Evolutionary conservation across 2,113 vertebrate genomes (phyloP).

Genomic region (Charina bottae): DNA sequence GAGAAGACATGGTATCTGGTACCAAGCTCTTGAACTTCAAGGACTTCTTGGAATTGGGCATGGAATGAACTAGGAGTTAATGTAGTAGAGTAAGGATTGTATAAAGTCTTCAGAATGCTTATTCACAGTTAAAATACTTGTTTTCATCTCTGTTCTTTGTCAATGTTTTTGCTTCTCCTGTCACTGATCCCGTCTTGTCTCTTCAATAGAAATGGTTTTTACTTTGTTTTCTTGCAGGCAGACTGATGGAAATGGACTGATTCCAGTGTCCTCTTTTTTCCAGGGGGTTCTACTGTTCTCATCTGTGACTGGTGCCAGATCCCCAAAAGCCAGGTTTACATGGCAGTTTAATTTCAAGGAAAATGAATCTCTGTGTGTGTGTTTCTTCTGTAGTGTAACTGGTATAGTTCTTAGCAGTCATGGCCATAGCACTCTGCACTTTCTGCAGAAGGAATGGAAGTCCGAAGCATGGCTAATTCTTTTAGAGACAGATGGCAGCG

Average conservation of each 20-base stretch:
- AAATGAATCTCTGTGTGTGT: conserved; percentile 19
- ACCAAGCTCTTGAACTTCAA: not conserved
- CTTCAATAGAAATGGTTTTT: not conserved
- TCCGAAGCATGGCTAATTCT: conserved; percentile 21
- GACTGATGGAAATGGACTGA: not conserved
- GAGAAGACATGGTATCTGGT: not conserved
- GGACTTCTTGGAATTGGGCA: not conserved
- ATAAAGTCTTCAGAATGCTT: not conserved
- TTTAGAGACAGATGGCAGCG: not conserved
- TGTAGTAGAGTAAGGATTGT: not conserved
- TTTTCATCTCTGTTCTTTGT: not conserved
- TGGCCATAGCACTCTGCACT: not conserved
- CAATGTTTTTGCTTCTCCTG: not conserved
- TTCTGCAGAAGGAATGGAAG: not conserved
- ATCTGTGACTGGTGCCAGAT: conserved; percentile 43
- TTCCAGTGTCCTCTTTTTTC: not conserved
- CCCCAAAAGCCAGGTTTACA: conserved; percentile 23
- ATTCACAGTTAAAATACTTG: not conserved
- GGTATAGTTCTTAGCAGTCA: conserved; percentile 27
- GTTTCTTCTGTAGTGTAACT: conserved; percentile 32
- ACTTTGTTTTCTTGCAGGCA: not conserved
- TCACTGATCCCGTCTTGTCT: not conserved
- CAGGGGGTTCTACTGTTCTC: conserved; percentile 8
- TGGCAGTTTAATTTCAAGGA: conserved; percentile 65
- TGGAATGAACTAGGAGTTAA: not conserved